These are phyloP conservation scores for Lasioglossum calceatum DNA, from an alignment of 2,888 invertebrate species.

Conservation along the genomic window DNA sequence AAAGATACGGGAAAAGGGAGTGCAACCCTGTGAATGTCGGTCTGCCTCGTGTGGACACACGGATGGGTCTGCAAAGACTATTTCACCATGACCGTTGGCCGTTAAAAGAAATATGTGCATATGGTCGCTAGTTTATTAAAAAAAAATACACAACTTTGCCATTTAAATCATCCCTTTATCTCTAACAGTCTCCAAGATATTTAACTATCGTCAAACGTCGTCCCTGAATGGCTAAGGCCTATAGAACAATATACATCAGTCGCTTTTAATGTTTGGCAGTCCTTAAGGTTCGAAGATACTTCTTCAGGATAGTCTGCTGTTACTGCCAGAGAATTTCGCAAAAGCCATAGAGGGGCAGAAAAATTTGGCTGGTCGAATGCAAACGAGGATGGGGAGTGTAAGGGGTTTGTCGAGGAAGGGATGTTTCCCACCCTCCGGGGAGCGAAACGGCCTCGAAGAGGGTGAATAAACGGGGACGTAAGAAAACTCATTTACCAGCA, in stretches of 20 bases:
- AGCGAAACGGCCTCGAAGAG: not conserved
- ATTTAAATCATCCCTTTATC: not conserved
- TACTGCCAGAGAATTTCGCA: not conserved
- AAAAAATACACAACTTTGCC: not conserved
- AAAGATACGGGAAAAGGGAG: not conserved
- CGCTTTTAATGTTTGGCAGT: not conserved
- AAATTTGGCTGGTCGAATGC: conserved; percentile 10
- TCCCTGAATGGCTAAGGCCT: too few relatives aligned
- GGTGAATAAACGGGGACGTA: conserved; percentile 38
- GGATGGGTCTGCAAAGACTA: not conserved
- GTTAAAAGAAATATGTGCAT: not conserved
- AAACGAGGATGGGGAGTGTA: not conserved
- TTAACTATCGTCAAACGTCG: too few relatives aligned
- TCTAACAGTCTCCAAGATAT: not conserved
- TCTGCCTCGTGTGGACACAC: not conserved
- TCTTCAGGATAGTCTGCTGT: not conserved
- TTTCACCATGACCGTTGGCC: not conserved
- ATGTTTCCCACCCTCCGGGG: not conserved
- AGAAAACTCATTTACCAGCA: conserved; percentile 66
- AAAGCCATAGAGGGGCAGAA: not conserved
- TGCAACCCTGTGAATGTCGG: not conserved
- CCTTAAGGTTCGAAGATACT: not conserved
- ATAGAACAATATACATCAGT: not conserved
- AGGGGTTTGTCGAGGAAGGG: not conserved
- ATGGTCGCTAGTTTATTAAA: not conserved